Evolutionary conservation across 2,797 vertebrate genomes (phyloP).

Genomic region (Chloroceryle inda): DNA sequence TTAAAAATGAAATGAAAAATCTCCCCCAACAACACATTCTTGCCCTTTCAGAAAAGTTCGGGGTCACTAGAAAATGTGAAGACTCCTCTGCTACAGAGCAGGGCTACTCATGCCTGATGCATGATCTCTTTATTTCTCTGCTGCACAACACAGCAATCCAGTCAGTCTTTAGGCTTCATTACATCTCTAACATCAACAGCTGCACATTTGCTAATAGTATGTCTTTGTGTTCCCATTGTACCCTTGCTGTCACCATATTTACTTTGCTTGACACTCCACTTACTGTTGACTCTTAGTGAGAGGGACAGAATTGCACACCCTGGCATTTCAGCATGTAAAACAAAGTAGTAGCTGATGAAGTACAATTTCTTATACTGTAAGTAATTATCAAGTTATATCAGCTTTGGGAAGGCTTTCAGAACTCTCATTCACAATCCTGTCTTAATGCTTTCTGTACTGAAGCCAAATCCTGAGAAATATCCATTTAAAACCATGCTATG

Average conservation of each 20-base stretch:
- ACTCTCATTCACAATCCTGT: background rate
- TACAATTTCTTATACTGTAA: background rate
- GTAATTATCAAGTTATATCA: background rate
- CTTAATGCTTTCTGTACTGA: background rate
- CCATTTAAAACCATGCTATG: background rate
- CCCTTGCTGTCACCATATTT: background rate
- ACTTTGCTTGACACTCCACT: background rate
- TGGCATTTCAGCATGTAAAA: background rate
- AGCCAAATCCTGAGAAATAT: background rate
- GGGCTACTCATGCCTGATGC: background rate
- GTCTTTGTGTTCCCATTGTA: background rate
- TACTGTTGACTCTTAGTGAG: background rate
- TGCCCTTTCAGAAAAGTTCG: background rate
- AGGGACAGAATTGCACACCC: background rate
- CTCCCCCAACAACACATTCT: fast-evolving
- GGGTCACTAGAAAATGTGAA: background rate
- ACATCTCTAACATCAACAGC: background rate
- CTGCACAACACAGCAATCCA: background rate
- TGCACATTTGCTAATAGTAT: background rate
- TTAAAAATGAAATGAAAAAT: background rate
- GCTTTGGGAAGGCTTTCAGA: background rate
- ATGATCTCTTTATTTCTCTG: background rate
- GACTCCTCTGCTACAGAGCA: background rate
- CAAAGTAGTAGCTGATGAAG: background rate
- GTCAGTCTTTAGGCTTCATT: background rate